Evolutionary conservation across 2,888 invertebrate species (phyloP).

Genomic region (Tanypteryx hageni): DNA sequence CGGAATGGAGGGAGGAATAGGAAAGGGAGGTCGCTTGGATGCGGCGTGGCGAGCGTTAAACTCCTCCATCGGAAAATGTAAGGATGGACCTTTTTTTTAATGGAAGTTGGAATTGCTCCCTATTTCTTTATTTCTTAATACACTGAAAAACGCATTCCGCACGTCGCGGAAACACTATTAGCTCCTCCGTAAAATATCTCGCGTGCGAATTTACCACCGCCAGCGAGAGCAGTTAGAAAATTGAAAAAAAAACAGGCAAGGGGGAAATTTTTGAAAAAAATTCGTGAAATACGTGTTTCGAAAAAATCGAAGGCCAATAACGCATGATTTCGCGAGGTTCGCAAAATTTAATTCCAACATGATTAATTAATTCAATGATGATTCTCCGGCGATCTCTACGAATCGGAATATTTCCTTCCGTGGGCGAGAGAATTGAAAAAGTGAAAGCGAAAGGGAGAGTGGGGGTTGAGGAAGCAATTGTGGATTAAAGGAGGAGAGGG

Average conservation of each 20-base stretch:
- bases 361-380: no score
- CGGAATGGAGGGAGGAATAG: not conserved
- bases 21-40: not conserved
- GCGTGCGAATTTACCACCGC: not conserved
- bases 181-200: not conserved
- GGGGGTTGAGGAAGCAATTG: not conserved
- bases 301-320: not conserved
- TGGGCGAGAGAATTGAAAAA: not conserved
- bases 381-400: not conserved
- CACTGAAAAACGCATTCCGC: not conserved
- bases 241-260: not conserved
- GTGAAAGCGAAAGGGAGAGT: not conserved
- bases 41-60: not conserved
- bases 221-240: not conserved
- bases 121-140: slow-evolving; percentile 10
- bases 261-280: not conserved
- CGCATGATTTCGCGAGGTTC: no score
- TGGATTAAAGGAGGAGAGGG: not conserved
- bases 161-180: not conserved
- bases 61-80: slow-evolving; percentile 13
- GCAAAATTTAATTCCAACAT: no score
- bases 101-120: not conserved
- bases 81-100: not conserved
- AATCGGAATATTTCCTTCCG: not conserved
- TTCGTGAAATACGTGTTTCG: not conserved